Evolutionary conservation across 1,140 invertebrate species (phyloP), one percentile per base, ranked within the genome.

Genomic region (Panagrolaimus sp.): DNA sequence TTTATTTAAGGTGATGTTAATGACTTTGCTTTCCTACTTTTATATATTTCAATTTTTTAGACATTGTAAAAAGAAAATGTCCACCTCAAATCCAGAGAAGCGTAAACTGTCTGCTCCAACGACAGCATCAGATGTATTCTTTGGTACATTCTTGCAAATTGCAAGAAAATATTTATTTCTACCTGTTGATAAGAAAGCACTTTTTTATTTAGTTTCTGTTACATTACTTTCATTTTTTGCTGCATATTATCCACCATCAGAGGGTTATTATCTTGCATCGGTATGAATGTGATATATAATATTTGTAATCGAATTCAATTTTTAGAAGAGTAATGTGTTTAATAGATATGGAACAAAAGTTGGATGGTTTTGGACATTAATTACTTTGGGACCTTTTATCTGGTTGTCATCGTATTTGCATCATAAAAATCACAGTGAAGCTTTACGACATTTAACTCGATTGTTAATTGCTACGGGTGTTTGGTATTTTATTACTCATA

Each of bases 401-500:
- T 82, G 65, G 61, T 66, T 63, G 2, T 65, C 76, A n/a, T 71
- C 74, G 9, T 70, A 57, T 27, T 51, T 73, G 14, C 75, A 75
- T 46, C 64, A 76, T 62, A 63, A 72, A 23, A 45, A 31, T 23
- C 87, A 73, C 85, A 87, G 46, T 84, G 88, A 70, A 85, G 62
- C 63, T 9, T 44, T 67, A 5, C 48, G 84, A 0, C 90, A 92
- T 79, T 76, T 94, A 14, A 81, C 86, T 5, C 87, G 95, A 68
- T 81, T 97, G 1, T 76, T 87, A 4, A 86, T 96, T 53, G 93
- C 91, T 16, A 96, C 93, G 0, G 82, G 89, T 38, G 88, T 90
- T 78, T 98, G 94, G 94, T 91, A 90, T 73, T 83, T 88, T 38
- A 93, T 91, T 88, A 94, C 90, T 5, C 89, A 87, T 68, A 66